These are phyloP conservation scores for Monodelphis domestica DNA, from an alignment of 2,797 vertebrate genomes.

Conservation along the genomic window DNA sequence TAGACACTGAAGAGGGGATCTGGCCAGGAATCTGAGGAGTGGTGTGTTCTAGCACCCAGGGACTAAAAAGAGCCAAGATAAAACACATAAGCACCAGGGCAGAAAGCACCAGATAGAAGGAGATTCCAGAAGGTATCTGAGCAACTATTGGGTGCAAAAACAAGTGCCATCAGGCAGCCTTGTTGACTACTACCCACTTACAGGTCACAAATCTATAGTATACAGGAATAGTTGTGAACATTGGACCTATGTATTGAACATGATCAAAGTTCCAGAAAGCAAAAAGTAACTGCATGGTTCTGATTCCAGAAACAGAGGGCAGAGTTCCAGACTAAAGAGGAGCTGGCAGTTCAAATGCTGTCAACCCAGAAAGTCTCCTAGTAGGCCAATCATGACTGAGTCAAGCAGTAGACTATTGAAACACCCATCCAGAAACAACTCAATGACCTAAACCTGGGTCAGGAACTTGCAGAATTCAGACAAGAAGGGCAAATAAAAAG, in stretches of 20 bases:
- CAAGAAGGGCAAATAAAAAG: too few relatives aligned
- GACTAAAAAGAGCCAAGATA: neutral
- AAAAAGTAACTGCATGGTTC: neutral
- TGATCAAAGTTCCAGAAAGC: neutral
- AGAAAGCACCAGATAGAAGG: neutral
- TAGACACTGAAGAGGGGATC: neutral
- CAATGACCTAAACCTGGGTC: too few relatives aligned
- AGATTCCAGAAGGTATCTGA: neutral
- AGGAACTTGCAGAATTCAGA: too few relatives aligned
- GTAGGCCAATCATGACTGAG: too few relatives aligned
- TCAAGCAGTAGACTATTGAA: too few relatives aligned
- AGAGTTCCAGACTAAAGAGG: neutral
- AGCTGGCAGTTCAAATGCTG: neutral
- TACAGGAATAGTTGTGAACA: neutral
- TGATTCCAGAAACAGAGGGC: neutral
- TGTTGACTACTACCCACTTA: neutral
- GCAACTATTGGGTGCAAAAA: neutral
- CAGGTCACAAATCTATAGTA: neutral
- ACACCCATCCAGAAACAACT: too few relatives aligned
- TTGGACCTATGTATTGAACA: neutral
- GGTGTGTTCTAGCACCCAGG: neutral
- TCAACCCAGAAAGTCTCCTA: neutral
- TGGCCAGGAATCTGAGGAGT: neutral
- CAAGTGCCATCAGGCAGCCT: neutral
- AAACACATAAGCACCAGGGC: neutral